Evolutionary conservation across 1,140 invertebrate species (phyloP).

Genomic region (Globodera rostochiensis): DNA sequence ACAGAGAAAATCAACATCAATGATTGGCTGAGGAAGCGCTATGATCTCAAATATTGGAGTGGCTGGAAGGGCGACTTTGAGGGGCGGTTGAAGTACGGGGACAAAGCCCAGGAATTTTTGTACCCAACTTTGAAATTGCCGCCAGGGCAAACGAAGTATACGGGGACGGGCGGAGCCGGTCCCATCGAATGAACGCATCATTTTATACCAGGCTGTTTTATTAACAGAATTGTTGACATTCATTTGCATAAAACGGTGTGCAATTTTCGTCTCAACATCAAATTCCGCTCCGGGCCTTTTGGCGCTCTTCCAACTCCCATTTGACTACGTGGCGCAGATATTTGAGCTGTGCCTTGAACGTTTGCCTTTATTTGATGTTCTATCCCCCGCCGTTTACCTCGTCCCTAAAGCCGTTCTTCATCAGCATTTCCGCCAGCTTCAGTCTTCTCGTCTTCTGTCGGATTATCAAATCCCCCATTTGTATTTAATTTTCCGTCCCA

Average conservation of each 20-base stretch:
- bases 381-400: background rate
- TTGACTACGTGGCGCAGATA: conserved; percentile 11
- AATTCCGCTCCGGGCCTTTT: background rate
- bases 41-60: conserved; percentile 21
- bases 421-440: conserved; percentile 10
- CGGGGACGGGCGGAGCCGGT: conserved; percentile 20
- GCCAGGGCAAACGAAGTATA: conserved; percentile 13
- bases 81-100: conserved; percentile 31
- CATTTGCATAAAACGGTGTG: background rate
- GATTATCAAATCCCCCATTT: background rate
- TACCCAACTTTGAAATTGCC: conserved; percentile 31
- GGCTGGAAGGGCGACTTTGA: conserved; percentile 30
- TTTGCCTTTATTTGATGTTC: too few relatives aligned
- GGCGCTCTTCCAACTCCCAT: conserved; percentile 9
- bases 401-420: conserved; percentile 26
- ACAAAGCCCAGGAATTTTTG: conserved; percentile 30
- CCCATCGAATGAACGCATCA: conserved; percentile 25
- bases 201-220: background rate
- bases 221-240: background rate
- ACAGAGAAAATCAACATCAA: conserved; percentile 16
- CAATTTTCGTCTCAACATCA: background rate
- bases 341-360: conserved; percentile 1
- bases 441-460: background rate
- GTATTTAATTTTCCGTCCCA: background rate
- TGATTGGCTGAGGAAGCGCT: conserved; percentile 22